phyloP scores from a whole-genome alignment of 2,888 invertebrate genomes.

The Rotaria socialis region DNA sequence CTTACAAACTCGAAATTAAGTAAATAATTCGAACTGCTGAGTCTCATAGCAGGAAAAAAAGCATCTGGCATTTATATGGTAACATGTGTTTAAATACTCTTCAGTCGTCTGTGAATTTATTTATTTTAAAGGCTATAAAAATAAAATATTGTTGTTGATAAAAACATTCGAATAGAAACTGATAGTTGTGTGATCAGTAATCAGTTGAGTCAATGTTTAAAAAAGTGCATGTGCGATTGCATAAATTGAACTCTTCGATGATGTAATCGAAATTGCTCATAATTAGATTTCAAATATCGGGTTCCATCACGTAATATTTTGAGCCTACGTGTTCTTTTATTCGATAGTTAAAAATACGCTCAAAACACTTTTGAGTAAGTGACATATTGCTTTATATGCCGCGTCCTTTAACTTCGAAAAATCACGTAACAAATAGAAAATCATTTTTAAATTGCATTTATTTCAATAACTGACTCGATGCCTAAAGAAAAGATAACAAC shows the following conservation, averaged over 20 bases:
- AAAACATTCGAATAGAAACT: no score
- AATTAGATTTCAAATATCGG: neutral
- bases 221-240: neutral
- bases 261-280: neutral
- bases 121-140: no score
- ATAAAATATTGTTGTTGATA: no score
- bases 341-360: neutral
- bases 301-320: neutral
- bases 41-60: no score
- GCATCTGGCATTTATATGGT: neutral
- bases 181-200: neutral
- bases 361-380: neutral
- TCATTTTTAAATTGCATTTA: neutral
- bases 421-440: neutral
- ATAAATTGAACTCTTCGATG: neutral
- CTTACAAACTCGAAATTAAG: neutral
- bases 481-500: neutral
- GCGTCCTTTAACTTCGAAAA: neutral
- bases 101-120: no score
- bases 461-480: neutral
- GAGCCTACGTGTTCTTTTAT: neutral
- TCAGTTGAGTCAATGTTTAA: neutral
- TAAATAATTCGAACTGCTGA: neutral
- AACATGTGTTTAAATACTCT: neutral
- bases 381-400: neutral